A percentile compares a stretch with the other conserved stretches of the same genome.
These are phyloP conservation scores for Sphecodes monilicornis DNA, from an alignment of 2,888 invertebrate genomes.

Conservation along the genomic window DNA sequence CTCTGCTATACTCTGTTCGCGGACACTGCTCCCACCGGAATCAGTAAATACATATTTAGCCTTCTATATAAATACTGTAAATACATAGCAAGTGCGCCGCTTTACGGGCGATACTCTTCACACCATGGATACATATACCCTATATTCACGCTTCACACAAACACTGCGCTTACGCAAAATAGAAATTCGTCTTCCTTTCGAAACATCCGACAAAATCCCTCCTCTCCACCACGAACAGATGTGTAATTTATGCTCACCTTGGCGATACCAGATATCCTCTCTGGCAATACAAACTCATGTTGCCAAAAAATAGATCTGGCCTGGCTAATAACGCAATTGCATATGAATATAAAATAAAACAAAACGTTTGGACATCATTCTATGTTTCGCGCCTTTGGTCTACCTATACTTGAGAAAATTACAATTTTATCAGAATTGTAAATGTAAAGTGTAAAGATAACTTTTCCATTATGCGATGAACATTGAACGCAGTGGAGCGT, in stretches of 20 bases:
- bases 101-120: slow-evolving; percentile 39
- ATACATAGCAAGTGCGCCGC: slow-evolving; percentile 52
- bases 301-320: too few relatives aligned
- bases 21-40: slow-evolving; percentile 23
- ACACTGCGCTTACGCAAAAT: slow-evolving; percentile 47
- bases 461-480: background rate
- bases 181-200: slow-evolving; percentile 49
- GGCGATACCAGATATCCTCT: too few relatives aligned
- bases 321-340: too few relatives aligned
- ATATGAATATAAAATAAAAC: too few relatives aligned
- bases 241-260: slow-evolving; percentile 13
- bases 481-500: background rate
- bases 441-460: background rate
- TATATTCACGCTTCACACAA: slow-evolving; percentile 14
- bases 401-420: background rate
- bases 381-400: background rate
- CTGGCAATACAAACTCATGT: too few relatives aligned
- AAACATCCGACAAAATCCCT: slow-evolving; percentile 26
- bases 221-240: background rate
- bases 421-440: background rate
- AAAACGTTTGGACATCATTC: too few relatives aligned
- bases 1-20: slow-evolving; percentile 60
- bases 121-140: too few relatives aligned
- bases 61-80: too few relatives aligned
- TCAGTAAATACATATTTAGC: too few relatives aligned